Evolutionary conservation across 2,113 vertebrate genomes (phyloP).

Genomic region (Neotragus pygmaeus): DNA sequence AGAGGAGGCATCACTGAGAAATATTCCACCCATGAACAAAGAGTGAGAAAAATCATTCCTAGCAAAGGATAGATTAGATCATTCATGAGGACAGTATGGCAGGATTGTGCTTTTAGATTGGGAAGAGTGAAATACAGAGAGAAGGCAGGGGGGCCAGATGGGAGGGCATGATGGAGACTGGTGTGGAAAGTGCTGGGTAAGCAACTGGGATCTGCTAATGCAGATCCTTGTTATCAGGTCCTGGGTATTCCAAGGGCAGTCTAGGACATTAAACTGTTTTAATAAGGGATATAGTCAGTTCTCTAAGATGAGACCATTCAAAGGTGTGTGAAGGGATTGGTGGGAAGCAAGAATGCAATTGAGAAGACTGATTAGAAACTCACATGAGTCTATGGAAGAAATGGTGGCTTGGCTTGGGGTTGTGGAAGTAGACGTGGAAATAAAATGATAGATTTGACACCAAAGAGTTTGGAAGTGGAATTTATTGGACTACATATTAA

Average conservation of each 20-base stretch:
- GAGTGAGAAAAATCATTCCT: background rate
- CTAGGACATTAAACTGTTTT: background rate
- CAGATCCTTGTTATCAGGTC: background rate
- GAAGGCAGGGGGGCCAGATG: background rate
- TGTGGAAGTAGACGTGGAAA: background rate
- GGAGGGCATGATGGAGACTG: accelerated
- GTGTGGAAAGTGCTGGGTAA: background rate
- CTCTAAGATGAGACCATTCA: background rate
- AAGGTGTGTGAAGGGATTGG: background rate
- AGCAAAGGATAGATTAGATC: accelerated
- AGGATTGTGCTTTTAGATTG: too few relatives aligned
- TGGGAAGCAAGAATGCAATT: accelerated
- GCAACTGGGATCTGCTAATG: accelerated
- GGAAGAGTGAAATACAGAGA: accelerated
- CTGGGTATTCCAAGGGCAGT: background rate
- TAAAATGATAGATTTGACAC: too few relatives aligned
- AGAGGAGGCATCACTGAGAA: background rate
- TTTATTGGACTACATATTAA: background rate
- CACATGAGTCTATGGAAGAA: background rate
- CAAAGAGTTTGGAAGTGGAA: background rate
- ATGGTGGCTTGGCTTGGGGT: background rate
- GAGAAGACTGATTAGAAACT: background rate
- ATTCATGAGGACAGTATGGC: background rate
- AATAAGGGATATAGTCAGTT: background rate
- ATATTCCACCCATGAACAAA: background rate